These are phyloP conservation scores for Ambastaia sidthimunki DNA, from an alignment of 2,797 vertebrate species.

Conservation along the genomic window DNA sequence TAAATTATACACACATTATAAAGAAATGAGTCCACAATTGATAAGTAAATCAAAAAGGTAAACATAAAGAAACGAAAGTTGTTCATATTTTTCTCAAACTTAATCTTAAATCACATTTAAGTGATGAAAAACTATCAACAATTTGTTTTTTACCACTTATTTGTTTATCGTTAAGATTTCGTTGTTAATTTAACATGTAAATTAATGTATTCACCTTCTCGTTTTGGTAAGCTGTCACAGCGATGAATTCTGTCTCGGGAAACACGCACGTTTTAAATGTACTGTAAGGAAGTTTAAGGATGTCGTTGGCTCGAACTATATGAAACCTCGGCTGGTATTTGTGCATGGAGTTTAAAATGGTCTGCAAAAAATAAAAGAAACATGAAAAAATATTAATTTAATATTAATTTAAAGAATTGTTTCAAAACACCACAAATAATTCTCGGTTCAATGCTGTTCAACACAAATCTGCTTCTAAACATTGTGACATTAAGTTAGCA, in stretches of 20 bases:
- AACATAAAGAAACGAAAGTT: not conserved
- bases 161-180: not conserved
- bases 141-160: not conserved
- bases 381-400: too few species aligned
- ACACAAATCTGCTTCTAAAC: too few species aligned
- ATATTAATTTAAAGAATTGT: not conserved
- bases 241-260: conserved; percentile 91
- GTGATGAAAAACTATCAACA: not conserved
- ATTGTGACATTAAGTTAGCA: too few species aligned
- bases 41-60: not conserved
- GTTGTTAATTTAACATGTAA: not conserved
- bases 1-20: not conserved
- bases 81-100: not conserved
- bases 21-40: not conserved
- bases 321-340: conserved; percentile 94
- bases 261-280: conserved; percentile 92
- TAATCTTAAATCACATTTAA: not conserved
- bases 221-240: conserved; percentile 95
- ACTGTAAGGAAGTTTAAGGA: conserved; percentile 90
- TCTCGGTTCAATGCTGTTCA: not conserved
- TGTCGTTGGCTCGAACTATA: conserved; percentile 88
- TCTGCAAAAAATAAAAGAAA: conserved; percentile 71
- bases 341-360: conserved; percentile 95
- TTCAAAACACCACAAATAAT: not conserved
- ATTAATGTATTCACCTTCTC: conserved; percentile 81